Percentiles rank a stretch among this genome's conserved stretches.
Evolutionary conservation across 1,140 invertebrate genomes (phyloP).

Genomic region (Achroia grisella): DNA sequence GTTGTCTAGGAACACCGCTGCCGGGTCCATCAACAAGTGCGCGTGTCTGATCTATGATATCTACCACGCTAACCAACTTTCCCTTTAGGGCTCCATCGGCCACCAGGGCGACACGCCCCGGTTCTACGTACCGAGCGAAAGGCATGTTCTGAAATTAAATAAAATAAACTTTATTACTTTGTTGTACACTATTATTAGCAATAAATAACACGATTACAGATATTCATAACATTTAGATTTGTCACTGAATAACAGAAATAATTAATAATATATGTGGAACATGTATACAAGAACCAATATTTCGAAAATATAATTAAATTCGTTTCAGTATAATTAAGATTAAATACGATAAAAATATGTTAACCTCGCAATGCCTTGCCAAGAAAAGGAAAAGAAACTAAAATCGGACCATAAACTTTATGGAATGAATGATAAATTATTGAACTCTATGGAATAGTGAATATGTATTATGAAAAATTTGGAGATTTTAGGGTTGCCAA

Average conservation of each 20-base stretch:
- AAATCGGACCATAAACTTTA: slow-evolving; percentile 29
- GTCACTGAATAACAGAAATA: neutral
- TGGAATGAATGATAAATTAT: too few species aligned
- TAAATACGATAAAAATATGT: slow-evolving; percentile 44
- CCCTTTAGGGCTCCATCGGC: slow-evolving; percentile 91
- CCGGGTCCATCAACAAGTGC: slow-evolving; percentile 95
- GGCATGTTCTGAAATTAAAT: slow-evolving; percentile 76
- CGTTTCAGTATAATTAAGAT: slow-evolving; percentile 20
- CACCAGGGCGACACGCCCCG: slow-evolving; percentile 96
- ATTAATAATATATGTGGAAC: neutral
- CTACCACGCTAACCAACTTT: slow-evolving; percentile 94
- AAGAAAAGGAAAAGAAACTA: slow-evolving; percentile 40
- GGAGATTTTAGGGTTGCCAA: too few species aligned
- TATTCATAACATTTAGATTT: neutral
- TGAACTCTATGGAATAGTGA: too few species aligned
- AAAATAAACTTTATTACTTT: neutral
- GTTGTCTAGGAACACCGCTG: slow-evolving; percentile 86
- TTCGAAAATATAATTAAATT: slow-evolving; percentile 3
- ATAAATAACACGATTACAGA: slow-evolving; percentile 6
- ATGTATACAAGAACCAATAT: neutral
- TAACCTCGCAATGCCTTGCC: slow-evolving; percentile 65
- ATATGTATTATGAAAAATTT: too few species aligned
- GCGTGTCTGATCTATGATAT: slow-evolving; percentile 98
- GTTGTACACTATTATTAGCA: neutral
- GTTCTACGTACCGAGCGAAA: slow-evolving; percentile 95